These are phyloP conservation scores for Hylaeus anthracinus DNA, from an alignment of 1,140 invertebrate species.

Conservation along the genomic window DNA sequence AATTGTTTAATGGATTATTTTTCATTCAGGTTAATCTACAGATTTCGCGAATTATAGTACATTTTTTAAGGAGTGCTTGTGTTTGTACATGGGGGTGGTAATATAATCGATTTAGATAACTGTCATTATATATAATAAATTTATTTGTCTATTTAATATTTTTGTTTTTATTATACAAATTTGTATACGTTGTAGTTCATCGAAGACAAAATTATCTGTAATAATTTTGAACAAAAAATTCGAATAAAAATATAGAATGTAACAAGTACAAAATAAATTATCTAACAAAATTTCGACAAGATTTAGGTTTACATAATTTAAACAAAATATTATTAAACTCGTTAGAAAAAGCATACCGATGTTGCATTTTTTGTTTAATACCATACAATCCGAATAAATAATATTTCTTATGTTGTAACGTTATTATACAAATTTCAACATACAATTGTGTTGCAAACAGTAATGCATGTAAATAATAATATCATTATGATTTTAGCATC, in stretches of 20 bases:
- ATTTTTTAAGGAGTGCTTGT: constrained; percentile 27
- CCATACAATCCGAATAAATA: not conserved
- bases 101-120: constrained; percentile 41
- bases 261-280: constrained; percentile 34
- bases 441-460: not conserved
- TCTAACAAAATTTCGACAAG: not conserved
- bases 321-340: not conserved
- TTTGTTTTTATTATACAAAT: constrained; percentile 20
- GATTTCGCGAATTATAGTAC: constrained; percentile 25
- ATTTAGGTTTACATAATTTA: not conserved
- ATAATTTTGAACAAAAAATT: constrained; percentile 24
- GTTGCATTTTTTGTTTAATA: not conserved
- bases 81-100: constrained; percentile 29
- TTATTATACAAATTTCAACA: not conserved
- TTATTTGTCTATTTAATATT: constrained; percentile 44
- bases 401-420: not conserved
- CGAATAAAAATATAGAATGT: not conserved
- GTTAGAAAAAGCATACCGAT: not conserved
- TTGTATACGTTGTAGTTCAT: constrained; percentile 13
- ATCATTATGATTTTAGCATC: not conserved
- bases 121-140: constrained; percentile 45
- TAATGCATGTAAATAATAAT: not conserved
- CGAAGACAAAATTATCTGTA: constrained; percentile 5
- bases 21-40: constrained; percentile 13
- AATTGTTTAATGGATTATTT: not conserved